These are phyloP conservation scores for Gerris buenoi DNA, from an alignment of 1,140 invertebrate genomes.

Conservation along the genomic window DNA sequence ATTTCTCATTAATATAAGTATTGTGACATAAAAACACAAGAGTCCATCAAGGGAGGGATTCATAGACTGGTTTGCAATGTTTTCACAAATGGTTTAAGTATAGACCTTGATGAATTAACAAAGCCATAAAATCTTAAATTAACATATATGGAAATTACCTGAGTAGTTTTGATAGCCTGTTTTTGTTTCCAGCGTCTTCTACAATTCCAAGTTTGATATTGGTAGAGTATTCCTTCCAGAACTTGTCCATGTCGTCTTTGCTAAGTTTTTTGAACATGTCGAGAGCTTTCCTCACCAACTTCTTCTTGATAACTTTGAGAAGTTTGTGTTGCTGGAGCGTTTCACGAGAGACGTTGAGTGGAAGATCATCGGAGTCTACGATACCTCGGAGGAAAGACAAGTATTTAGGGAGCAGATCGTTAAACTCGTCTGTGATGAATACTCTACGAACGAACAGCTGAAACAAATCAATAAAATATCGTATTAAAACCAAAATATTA, in stretches of 20 bases:
- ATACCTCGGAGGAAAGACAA: constrained; percentile 87
- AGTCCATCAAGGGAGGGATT: too few relatives aligned
- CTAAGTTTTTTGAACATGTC: constrained; percentile 98
- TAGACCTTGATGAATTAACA: too few relatives aligned
- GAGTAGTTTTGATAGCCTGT: constrained; percentile 84
- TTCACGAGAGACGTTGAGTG: constrained; percentile 94
- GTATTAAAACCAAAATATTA: too few relatives aligned
- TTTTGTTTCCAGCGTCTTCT: constrained; percentile 93
- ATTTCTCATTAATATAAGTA: too few relatives aligned
- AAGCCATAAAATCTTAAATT: constrained; percentile 74
- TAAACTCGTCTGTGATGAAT: constrained; percentile 99
- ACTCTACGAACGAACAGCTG: constrained; percentile 86
- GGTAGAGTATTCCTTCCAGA: constrained; percentile 99
- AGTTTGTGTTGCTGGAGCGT: constrained; percentile 98
- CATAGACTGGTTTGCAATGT: too few relatives aligned
- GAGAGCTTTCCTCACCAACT: constrained; percentile 87
- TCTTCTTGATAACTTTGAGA: constrained; percentile 98
- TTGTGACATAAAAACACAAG: too few relatives aligned
- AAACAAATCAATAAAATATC: too few relatives aligned
- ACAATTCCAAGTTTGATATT: constrained; percentile 96
- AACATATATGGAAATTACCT: constrained; percentile 53
- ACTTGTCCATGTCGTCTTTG: constrained; percentile 78
- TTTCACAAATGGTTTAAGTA: too few relatives aligned
- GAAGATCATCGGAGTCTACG: constrained; percentile 98
- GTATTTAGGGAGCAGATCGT: constrained; percentile 98